Evolutionary conservation across 2,797 vertebrate genomes (phyloP).

Genomic region (Strix occidentalis): DNA sequence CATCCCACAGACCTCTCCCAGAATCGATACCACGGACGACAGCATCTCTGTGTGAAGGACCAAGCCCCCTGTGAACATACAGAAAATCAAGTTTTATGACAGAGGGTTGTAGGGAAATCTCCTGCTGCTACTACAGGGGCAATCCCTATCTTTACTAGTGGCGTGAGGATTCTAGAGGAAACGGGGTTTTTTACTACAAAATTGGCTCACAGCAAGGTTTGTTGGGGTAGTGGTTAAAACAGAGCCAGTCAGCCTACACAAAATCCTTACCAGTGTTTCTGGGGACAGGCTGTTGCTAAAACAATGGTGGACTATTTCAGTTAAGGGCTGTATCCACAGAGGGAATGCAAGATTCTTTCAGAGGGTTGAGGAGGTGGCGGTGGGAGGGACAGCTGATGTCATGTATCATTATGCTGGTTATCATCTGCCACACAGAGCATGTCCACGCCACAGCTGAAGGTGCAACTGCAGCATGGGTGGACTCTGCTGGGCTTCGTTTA

Average conservation of each 20-base stretch:
- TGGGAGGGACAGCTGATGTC: neutral
- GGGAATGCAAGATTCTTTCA: neutral
- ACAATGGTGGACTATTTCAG: neutral
- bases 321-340: neutral
- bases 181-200: neutral
- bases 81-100: neutral
- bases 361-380: neutral
- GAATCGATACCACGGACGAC: neutral
- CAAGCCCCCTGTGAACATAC: neutral
- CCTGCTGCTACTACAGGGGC: neutral
- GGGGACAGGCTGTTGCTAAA: neutral
- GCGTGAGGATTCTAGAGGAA: neutral
- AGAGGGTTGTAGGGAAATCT: neutral
- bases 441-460: neutral
- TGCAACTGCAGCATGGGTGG: neutral
- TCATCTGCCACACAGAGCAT: neutral
- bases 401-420: accelerated
- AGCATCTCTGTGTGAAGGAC: neutral
- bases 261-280: neutral
- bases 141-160: neutral
- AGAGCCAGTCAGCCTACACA: neutral
- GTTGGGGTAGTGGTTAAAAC: neutral
- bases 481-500: accelerated
- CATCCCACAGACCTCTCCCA: neutral
- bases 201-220: neutral